Evolutionary conservation across 1,140 invertebrate genomes (phyloP).

Genomic region (Pogonomyrmex californicus): DNA sequence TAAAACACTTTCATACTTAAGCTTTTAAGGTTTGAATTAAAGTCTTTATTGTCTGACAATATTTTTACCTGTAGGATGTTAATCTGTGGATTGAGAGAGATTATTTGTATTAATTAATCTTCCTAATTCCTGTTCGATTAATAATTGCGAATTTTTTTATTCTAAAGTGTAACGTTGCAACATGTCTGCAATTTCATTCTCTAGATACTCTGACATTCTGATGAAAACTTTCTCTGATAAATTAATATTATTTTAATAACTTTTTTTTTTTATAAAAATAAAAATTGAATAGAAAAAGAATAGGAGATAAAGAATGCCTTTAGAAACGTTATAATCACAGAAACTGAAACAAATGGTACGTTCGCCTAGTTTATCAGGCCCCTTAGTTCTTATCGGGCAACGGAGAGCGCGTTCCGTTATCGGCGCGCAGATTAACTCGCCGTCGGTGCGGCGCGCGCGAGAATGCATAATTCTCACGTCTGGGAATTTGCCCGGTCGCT

Average conservation of each 20-base stretch:
- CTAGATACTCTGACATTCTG: too few species aligned
- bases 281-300: not conserved
- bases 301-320: not conserved
- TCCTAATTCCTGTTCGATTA: not conserved
- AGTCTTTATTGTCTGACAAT: not conserved
- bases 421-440: constrained; percentile 42
- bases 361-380: not conserved
- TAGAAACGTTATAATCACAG: too few species aligned
- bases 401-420: constrained; percentile 8
- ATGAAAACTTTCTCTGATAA: not conserved
- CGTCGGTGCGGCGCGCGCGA: not conserved
- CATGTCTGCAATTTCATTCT: not conserved
- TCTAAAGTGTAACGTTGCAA: not conserved
- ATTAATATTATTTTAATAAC: not conserved
- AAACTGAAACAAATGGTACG: not conserved
- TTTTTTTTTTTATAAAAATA: not conserved
- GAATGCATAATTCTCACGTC: constrained; percentile 31
- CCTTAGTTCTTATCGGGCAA: constrained; percentile 32
- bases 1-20: not conserved
- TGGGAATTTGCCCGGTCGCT: constrained; percentile 45
- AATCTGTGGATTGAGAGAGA: not conserved
- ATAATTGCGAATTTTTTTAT: not conserved
- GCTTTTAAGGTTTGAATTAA: not conserved
- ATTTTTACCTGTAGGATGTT: not conserved
- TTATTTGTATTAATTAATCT: constrained; percentile 5